Conservation (phyloP, 2,113 vertebrate species). For the Muscicapa adusta region DNA sequence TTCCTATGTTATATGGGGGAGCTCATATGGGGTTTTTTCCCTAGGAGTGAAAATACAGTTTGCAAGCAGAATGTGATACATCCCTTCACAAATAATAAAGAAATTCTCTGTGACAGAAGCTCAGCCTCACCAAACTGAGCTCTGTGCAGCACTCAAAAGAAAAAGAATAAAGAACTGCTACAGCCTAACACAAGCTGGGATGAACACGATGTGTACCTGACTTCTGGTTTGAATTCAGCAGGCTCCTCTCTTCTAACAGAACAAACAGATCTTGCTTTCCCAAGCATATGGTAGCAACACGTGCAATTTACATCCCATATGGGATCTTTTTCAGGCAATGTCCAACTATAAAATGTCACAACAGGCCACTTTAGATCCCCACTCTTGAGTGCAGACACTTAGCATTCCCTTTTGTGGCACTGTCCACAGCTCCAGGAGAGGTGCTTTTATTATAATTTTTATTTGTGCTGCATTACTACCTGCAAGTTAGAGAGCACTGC, state of each 20-base stretch:
- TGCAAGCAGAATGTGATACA: neutral
- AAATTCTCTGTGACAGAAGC: neutral
- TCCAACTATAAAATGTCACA: neutral
- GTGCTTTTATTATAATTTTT: neutral
- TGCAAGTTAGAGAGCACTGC: neutral
- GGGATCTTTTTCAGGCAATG: neutral
- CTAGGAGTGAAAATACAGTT: neutral
- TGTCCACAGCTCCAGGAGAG: neutral
- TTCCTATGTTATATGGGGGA: neutral
- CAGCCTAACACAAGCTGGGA: neutral
- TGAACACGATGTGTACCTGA: neutral
- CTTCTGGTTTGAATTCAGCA: conserved; percentile 40
- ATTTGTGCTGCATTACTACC: neutral
- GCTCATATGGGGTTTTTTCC: neutral
- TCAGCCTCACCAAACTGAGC: neutral
- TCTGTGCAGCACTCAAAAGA: neutral
- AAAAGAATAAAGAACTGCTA: neutral
- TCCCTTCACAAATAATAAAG: neutral
- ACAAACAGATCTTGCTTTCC: conserved; percentile 33
- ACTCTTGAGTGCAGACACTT: neutral
- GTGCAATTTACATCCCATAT: conserved; percentile 46
- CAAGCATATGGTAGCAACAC: conserved; percentile 43
- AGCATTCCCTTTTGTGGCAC: neutral
- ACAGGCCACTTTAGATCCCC: neutral
- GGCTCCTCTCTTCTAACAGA: conserved; percentile 26